A percentile compares a stretch with the other conserved stretches of the same genome.
phyloP scores from a whole-genome alignment of 2,888 invertebrate species.

The Dynastes hyllus region DNA sequence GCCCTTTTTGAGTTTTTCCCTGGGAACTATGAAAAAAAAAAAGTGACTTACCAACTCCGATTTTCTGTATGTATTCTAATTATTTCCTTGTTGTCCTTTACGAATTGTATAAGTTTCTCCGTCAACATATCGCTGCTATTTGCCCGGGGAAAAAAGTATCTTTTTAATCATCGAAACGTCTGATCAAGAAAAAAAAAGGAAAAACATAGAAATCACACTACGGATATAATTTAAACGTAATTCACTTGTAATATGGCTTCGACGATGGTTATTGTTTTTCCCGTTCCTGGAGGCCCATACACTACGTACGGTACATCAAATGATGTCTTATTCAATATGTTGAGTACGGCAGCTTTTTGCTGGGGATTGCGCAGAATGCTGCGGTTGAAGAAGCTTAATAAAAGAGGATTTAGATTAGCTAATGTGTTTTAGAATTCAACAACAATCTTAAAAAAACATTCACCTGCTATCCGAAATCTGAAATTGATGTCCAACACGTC shows the following conservation, averaged over 20 bases:
- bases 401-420: constrained; percentile 24
- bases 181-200: constrained; percentile 57
- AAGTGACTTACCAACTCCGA: constrained; percentile 66
- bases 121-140: constrained; percentile 83
- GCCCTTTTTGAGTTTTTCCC: too few relatives aligned
- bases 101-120: constrained; percentile 63
- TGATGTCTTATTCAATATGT: constrained; percentile 78
- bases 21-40: constrained; percentile 50
- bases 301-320: constrained; percentile 84
- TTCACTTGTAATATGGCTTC: constrained; percentile 80
- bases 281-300: constrained; percentile 91
- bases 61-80: constrained; percentile 72
- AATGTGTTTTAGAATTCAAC: too few relatives aligned
- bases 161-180: constrained; percentile 65
- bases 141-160: constrained; percentile 80
- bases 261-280: constrained; percentile 83
- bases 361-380: constrained; percentile 74
- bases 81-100: constrained; percentile 63
- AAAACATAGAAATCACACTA: constrained; percentile 21
- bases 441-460: too few relatives aligned
- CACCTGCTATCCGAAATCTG: constrained; percentile 4
- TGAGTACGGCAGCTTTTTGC: constrained; percentile 79
- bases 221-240: neutral
- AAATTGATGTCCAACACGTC: neutral
- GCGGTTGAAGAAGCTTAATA: constrained; percentile 65